phyloP scores from a whole-genome alignment of 2,113 vertebrate species.

The Lipotes vexillifer region DNA sequence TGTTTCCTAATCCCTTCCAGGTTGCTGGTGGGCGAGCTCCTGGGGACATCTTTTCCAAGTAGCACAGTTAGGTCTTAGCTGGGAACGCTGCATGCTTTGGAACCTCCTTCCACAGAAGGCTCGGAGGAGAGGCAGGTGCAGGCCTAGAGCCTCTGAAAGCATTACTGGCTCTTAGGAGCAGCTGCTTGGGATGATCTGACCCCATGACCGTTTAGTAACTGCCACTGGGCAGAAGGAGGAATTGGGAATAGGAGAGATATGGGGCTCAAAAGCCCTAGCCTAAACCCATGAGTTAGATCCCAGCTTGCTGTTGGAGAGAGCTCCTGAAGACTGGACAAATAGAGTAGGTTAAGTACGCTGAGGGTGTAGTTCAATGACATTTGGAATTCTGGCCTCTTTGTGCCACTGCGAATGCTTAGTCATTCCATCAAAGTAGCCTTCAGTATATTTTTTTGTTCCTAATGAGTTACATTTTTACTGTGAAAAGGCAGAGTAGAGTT shows the following conservation, averaged over 20 bases:
- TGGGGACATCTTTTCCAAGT: neutral
- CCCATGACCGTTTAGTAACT: neutral
- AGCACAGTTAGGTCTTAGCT: neutral
- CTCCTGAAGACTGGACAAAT: neutral
- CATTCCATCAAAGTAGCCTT: neutral
- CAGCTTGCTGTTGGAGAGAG: accelerated
- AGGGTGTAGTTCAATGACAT: neutral
- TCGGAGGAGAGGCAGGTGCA: neutral
- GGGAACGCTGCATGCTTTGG: neutral
- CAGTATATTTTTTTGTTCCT: neutral
- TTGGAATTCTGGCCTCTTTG: neutral
- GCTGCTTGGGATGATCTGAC: neutral
- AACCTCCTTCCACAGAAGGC: neutral
- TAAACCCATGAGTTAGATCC: neutral
- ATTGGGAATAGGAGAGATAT: neutral
- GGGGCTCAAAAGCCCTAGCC: neutral
- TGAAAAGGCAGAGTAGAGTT: neutral
- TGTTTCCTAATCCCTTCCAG: neutral
- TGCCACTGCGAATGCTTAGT: neutral
- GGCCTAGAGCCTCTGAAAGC: neutral
- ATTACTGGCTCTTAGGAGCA: neutral
- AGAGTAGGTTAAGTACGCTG: neutral
- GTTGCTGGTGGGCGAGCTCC: neutral
- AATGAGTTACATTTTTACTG: neutral
- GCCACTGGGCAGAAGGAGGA: neutral